Evolutionary conservation across 2,113 vertebrate species (phyloP).

Genomic region (Hippocampus barbouri): DNA sequence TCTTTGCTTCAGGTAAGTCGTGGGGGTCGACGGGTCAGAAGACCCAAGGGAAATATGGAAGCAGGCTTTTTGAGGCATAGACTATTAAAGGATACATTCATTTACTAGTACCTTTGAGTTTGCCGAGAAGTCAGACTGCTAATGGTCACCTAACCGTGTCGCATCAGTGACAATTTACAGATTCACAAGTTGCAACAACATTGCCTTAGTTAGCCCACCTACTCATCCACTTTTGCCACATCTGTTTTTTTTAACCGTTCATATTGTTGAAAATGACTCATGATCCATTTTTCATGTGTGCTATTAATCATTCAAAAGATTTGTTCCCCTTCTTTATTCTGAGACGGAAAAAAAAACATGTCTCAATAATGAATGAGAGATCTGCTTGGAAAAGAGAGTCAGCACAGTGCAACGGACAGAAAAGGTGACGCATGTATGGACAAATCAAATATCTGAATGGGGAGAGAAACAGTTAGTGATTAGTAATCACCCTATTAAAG

Average conservation of each 20-base stretch:
- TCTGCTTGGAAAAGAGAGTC: conserved; percentile 69
- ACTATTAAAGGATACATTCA: not conserved
- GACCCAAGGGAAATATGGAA: conserved; percentile 10
- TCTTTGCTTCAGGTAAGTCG: conserved; percentile 23
- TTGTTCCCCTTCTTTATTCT: conserved; percentile 70
- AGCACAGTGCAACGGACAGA: conserved; percentile 51
- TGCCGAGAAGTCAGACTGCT: not conserved
- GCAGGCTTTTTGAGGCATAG: not conserved
- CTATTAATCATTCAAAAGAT: conserved; percentile 74
- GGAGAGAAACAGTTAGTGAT: conserved; percentile 10
- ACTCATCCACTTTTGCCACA: not conserved
- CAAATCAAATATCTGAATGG: not conserved
- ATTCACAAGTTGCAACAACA: not conserved
- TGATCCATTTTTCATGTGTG: conserved; percentile 69
- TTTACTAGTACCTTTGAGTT: conserved; percentile 14
- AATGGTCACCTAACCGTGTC: not conserved
- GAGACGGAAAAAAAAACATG: conserved; percentile 71
- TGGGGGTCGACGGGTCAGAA: conserved; percentile 1
- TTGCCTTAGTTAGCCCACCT: not conserved
- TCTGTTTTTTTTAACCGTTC: conserved; percentile 57
- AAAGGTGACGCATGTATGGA: conserved; percentile 29
- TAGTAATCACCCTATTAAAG: conserved; percentile 11
- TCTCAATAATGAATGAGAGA: conserved; percentile 75
- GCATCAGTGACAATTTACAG: not conserved
- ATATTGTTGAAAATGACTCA: conserved; percentile 64